Base-by-base conservation (phyloP, 2,888 invertebrate species). In the Seira musarum region DNA sequence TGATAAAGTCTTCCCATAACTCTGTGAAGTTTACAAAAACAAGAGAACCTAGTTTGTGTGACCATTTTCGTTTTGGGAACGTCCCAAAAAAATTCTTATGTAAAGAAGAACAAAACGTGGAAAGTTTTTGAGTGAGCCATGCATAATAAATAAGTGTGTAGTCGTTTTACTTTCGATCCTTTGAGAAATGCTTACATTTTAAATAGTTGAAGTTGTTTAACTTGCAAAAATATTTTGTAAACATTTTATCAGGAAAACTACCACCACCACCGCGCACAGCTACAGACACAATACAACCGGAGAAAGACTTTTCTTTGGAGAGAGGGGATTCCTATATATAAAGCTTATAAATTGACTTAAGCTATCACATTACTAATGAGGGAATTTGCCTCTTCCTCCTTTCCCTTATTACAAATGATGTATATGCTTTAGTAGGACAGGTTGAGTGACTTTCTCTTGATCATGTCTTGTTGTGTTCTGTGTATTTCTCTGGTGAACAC, bases 51-150 rank as follows among this genome's bases (percentile, higher is more conserved):
- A 13, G 40, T 40, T 40, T 5, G 6, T 40, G 6, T 13, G 6
- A 8, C 40, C 13, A 5, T 13, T 13, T 5, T 40, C 13, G 5
- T 40, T 40, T 40, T 40, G 40, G 40, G 40, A 40, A 8, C 13
- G 40, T 40, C 40, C 40, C 40, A 40, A 40, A 40, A 40, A n/a
- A n/a, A 40, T 13, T 40, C 6, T 40, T 8, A 40, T 40, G 40
- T 40, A 13, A 13, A 40, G 13, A 40, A 13, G 40, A 40, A 40
- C 40, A 30, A n/a, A 25, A 35, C n/a, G 30, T 17, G 40, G 66
- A 66, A 66, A 63, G 22, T 63, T 15, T 66, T 35, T 66, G 46
- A 66, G 66, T 66, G 66, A 66, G 66, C 40, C 40, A 40, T 66
- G 24, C 57, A 69, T 69, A 69, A 69, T 69, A 15, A 22, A 69